These are phyloP conservation scores for Dicaeum eximium DNA, from an alignment of 2,113 vertebrate genomes.

Conservation along the genomic window DNA sequence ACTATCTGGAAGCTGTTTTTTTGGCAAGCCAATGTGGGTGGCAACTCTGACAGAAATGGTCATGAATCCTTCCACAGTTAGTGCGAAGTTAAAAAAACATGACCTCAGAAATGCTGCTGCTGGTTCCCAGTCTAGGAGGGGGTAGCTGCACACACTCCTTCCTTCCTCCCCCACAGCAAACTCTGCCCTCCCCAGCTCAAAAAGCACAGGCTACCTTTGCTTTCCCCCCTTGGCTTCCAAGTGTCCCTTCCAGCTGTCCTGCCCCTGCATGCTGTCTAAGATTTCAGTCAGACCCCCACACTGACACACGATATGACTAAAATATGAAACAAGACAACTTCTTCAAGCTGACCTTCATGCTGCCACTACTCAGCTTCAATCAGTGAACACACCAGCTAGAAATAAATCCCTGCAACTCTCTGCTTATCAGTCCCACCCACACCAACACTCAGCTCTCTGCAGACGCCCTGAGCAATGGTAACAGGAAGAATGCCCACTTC, in stretches of 20 bases:
- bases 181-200: background rate
- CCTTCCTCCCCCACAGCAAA: background rate
- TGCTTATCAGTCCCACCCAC: background rate
- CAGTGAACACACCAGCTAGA: background rate
- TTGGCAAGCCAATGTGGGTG: conserved; percentile 1
- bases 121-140: background rate
- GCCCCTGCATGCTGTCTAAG: fast-evolving
- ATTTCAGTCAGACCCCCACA: background rate
- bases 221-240: background rate
- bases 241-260: background rate
- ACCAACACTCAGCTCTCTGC: background rate
- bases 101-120: background rate
- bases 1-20: background rate
- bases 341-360: background rate
- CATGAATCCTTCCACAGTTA: background rate
- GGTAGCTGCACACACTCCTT: background rate
- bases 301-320: background rate
- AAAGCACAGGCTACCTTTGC: background rate
- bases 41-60: conserved; percentile 4
- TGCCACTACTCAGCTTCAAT: background rate
- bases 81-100: background rate
- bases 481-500: background rate
- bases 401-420: conserved; percentile 27
- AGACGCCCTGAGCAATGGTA: background rate
- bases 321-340: background rate